A percentile compares a stretch with the other conserved stretches of the same genome.
Evolutionary conservation across 2,113 vertebrate species (phyloP).

Genomic region (Phylloscopus trochiloides): DNA sequence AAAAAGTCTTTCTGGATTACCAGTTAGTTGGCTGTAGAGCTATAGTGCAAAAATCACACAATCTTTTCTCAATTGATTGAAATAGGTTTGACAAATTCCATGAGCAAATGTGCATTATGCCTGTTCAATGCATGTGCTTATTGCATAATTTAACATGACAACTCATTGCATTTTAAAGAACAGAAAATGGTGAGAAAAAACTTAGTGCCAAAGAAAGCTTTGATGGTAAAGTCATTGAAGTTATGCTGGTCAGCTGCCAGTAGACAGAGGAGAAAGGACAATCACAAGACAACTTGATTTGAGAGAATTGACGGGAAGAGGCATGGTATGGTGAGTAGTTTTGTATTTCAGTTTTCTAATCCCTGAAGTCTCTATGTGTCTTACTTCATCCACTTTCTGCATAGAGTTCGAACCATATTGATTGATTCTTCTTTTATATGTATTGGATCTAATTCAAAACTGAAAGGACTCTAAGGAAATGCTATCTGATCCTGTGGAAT

Average conservation of each 20-base stretch:
- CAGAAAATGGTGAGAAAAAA: background rate
- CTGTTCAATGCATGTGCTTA: background rate
- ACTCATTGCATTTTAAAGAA: background rate
- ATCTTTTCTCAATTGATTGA: background rate
- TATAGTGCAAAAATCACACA: background rate
- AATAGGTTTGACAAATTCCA: background rate
- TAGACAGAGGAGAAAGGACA: background rate
- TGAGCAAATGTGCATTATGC: background rate
- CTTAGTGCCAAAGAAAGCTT: background rate
- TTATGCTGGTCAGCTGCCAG: background rate
- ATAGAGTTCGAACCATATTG: rapidly evolving
- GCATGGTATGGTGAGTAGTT: background rate
- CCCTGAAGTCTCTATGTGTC: background rate
- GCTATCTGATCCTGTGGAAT: background rate
- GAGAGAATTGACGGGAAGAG: background rate
- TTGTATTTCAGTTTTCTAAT: background rate
- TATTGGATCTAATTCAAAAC: background rate
- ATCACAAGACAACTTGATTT: background rate
- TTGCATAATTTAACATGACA: background rate
- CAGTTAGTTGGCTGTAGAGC: background rate
- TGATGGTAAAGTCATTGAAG: background rate
- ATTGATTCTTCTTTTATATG: background rate
- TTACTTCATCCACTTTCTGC: background rate
- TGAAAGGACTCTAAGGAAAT: background rate
- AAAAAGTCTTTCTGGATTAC: background rate